Percentiles rank a stretch among this genome's conserved stretches.
Conservation (phyloP, 2,113 vertebrate genomes). For the Percina caprodes region DNA sequence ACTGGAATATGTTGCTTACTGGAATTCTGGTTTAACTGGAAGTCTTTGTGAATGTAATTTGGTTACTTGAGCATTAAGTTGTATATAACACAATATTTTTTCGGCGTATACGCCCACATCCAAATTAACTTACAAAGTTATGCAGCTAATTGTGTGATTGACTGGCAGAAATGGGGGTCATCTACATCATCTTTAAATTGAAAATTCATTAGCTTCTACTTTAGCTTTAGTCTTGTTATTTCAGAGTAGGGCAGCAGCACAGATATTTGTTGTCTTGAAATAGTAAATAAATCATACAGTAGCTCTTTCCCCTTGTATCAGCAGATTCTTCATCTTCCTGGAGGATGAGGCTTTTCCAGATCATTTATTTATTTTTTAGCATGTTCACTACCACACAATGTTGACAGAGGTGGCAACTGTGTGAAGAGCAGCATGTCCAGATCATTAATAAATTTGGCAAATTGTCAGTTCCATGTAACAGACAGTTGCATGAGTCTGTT, state of each 20-base stretch:
- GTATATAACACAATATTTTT: constrained; percentile 20
- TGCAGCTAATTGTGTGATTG: not conserved
- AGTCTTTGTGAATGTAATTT: constrained; percentile 23
- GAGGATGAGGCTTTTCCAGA: constrained; percentile 19
- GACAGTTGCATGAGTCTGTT: constrained; percentile 8
- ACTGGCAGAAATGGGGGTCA: constrained; percentile 46
- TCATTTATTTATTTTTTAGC: constrained; percentile 11
- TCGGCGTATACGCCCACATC: not conserved
- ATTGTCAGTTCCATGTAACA: constrained; percentile 18
- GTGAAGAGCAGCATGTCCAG: not conserved
- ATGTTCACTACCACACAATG: not conserved
- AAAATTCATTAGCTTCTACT: constrained; percentile 14
- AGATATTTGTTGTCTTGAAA: constrained; percentile 20
- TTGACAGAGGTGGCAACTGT: constrained; percentile 4
- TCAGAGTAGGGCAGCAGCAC: constrained; percentile 19
- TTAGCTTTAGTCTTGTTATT: constrained; percentile 30
- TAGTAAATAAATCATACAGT: constrained; percentile 27
- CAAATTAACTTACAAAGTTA: not conserved
- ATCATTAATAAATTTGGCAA: constrained; percentile 42
- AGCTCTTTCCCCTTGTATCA: constrained; percentile 37
- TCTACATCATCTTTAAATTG: not conserved
- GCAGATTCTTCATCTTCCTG: constrained; percentile 35
- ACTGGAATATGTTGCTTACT: not conserved
- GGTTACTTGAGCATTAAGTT: constrained; percentile 16
- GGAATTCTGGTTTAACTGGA: constrained; percentile 9